phyloP scores from a whole-genome alignment of 2,113 vertebrate genomes.

The Phyllostomus discolor region DNA sequence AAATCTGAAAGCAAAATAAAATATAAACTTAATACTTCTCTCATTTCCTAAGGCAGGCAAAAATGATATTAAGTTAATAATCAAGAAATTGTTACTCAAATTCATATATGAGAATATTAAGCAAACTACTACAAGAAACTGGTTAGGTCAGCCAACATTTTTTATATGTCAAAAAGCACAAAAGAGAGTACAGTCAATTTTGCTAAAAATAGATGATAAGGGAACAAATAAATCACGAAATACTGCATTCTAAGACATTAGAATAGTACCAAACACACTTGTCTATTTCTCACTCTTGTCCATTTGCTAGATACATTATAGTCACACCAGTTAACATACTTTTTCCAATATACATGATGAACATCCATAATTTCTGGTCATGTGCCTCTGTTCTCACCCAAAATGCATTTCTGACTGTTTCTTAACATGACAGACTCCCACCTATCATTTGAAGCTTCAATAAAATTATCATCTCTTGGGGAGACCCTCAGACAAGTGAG shows the following conservation, averaged over 20 bases:
- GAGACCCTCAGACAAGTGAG: not conserved
- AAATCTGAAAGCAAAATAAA: not conserved
- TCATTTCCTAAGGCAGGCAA: not conserved
- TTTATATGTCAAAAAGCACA: not conserved
- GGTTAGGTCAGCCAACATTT: not conserved
- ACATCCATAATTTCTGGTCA: not conserved
- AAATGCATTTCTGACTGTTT: not conserved
- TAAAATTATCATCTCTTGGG: not conserved
- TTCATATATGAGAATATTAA: not conserved
- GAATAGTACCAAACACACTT: not conserved
- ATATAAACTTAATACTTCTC: not conserved
- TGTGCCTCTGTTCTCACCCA: not conserved
- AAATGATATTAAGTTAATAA: not conserved
- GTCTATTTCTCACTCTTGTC: not conserved
- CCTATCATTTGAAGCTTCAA: not conserved
- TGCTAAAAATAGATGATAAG: not conserved
- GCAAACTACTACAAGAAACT: not conserved
- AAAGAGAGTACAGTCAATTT: not conserved
- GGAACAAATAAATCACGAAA: not conserved
- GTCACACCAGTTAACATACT: not conserved
- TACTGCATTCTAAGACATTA: not conserved
- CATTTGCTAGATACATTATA: not conserved
- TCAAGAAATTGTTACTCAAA: not conserved
- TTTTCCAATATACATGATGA: not conserved
- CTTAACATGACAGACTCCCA: not conserved